Base-by-base conservation (phyloP, 2,888 invertebrate genomes). In the Phortica magna region DNA sequence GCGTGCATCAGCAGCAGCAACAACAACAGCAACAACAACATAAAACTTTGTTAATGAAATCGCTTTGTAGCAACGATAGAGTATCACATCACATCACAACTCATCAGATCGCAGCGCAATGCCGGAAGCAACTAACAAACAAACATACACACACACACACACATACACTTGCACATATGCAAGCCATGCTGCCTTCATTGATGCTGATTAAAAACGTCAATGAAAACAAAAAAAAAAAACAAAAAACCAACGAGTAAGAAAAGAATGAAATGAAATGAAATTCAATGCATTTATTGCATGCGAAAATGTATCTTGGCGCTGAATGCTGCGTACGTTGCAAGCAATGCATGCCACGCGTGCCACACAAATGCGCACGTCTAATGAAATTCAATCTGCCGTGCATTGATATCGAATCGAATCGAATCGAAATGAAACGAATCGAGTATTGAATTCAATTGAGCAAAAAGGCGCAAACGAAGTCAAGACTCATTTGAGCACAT, bases 1-100 rank as follows among this genome's bases (percentile, higher is more conserved):
- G 83, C 43, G 80, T 73, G 84, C 85, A 86, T 88, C 88, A 86
- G 10, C 59, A 59, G 0, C 59, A 59, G 59, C 3, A 1, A 22
- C 19, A 19, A 22, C 59, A 59, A 14, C 19, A 59, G 17, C 6
- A 17, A 10, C 55, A 55, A 17, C 12, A 55, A 84, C 82, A 80
- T 83, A 82, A 84, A 85, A 88, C 88, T 88, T 88, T 86, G 85
- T 85, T 86, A 85, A 85, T 84, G 87, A 84, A 84, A 84, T 82
- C 86, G 85, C 86, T 86, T 81, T 82, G 80, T 76, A 71, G 78
- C 70, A 55, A 53, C 68, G 43, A 6, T n/a, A 10, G n/a, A 12
- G 17, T 12, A 17, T 41, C 39, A 19, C 65, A 4, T 67, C 42
- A 43, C 42, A 17, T 43, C 42, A 43, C 68, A 14, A 19, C 43